phyloP scores from a whole-genome alignment of 2,797 vertebrate species.

The Arnoldichthys spilopterus region DNA sequence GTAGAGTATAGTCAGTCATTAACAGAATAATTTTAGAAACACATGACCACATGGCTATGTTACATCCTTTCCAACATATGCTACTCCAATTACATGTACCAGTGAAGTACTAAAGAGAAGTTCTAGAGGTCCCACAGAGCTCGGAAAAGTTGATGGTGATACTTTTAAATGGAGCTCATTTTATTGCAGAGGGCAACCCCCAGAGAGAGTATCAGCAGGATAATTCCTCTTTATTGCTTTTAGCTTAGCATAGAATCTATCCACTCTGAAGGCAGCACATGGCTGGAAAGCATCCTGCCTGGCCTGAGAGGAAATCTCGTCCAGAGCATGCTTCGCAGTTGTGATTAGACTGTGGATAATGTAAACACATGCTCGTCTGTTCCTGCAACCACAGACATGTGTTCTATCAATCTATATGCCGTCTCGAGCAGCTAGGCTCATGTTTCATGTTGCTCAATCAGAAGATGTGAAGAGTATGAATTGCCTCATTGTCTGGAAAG shows the following conservation, averaged over 20 bases:
- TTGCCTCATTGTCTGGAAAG: slow-evolving; percentile 28
- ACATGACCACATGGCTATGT: neutral
- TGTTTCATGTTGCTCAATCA: slow-evolving; percentile 2
- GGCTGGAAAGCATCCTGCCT: slow-evolving; percentile 8
- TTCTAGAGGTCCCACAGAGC: neutral
- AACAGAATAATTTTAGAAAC: slow-evolving; percentile 13
- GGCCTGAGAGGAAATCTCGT: slow-evolving; percentile 37
- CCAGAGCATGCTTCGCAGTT: slow-evolving; percentile 38
- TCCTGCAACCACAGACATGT: slow-evolving; percentile 26
- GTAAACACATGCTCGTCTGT: slow-evolving; percentile 39
- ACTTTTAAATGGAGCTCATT: slow-evolving; percentile 1
- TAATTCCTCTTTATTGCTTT: slow-evolving; percentile 14
- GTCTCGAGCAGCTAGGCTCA: neutral
- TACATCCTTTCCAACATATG: neutral
- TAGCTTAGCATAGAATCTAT: slow-evolving; percentile 2
- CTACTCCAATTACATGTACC: neutral
- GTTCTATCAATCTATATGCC: slow-evolving; percentile 8
- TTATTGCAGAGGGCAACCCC: neutral
- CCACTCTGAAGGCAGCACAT: slow-evolving; percentile 8
- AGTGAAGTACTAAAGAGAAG: neutral
- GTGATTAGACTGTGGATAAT: slow-evolving; percentile 24
- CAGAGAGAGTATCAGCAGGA: slow-evolving; percentile 11
- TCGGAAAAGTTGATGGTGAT: neutral
- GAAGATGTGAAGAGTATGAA: slow-evolving; percentile 2
- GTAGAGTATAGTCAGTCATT: neutral